These are phyloP conservation scores for Setipinna tenuifilis DNA, from an alignment of 2,797 vertebrate species.

Conservation along the genomic window DNA sequence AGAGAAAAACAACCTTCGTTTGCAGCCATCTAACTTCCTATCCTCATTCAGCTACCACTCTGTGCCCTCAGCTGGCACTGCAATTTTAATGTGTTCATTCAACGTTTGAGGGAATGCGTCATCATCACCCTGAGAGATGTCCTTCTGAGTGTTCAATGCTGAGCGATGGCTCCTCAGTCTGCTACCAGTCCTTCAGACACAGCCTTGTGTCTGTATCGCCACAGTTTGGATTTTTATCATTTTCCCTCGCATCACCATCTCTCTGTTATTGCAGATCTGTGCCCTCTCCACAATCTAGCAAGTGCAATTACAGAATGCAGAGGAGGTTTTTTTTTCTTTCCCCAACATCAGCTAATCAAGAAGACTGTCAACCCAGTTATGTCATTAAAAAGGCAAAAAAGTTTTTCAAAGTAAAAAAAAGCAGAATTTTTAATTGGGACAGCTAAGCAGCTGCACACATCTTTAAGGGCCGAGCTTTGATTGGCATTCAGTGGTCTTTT, in stretches of 20 bases:
- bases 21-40: neutral
- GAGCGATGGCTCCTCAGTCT: neutral
- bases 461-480: conserved; percentile 42
- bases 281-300: conserved; percentile 61
- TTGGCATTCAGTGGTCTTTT: conserved; percentile 36
- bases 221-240: neutral
- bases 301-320: conserved; percentile 60
- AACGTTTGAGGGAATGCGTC: neutral
- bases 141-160: neutral
- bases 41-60: neutral
- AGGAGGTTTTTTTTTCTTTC: conserved; percentile 48
- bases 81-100: conserved; percentile 3
- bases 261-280: conserved; percentile 61
- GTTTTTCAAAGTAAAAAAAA: conserved; percentile 34
- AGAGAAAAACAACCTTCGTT: neutral
- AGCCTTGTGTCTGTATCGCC: neutral
- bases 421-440: conserved; percentile 58
- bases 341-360: conserved; percentile 61
- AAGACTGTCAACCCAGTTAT: conserved; percentile 14
- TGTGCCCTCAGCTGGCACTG: neutral
- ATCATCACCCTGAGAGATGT: neutral
- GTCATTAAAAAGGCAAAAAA: conserved; percentile 41
- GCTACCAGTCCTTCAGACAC: neutral
- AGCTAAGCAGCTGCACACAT: conserved; percentile 39
- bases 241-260: conserved; percentile 38